A percentile compares a stretch with the other conserved stretches of the same genome.
phyloP scores from a whole-genome alignment of 2,113 vertebrate species.

The Lepidothrix coronata region DNA sequence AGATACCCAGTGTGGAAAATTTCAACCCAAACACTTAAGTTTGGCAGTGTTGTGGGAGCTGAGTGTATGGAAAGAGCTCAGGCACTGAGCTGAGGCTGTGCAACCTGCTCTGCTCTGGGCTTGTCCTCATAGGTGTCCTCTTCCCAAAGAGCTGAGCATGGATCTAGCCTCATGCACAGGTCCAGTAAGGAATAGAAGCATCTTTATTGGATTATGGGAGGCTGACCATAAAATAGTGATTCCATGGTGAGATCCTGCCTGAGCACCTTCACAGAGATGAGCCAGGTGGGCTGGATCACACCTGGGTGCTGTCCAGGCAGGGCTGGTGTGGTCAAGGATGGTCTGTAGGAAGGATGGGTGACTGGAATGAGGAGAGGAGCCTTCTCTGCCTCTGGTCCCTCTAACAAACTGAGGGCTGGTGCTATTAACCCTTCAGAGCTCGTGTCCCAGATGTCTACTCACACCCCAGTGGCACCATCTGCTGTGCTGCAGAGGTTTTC shows the following conservation, averaged over 20 bases:
- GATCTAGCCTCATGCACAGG: background rate
- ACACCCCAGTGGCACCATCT: background rate
- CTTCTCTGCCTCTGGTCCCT: background rate
- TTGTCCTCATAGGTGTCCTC: background rate
- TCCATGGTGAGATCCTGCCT: background rate
- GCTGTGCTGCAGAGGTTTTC: background rate
- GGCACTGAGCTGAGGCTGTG: background rate
- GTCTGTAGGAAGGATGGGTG: background rate
- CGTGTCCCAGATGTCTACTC: accelerated
- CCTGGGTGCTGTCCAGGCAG: background rate
- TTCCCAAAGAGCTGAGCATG: background rate
- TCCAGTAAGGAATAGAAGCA: background rate
- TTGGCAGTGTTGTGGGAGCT: background rate
- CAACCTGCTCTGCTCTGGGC: background rate
- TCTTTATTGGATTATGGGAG: accelerated
- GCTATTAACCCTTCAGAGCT: background rate
- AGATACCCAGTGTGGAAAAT: slow-evolving; percentile 35
- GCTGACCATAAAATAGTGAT: background rate
- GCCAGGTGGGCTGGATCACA: background rate
- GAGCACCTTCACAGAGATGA: background rate
- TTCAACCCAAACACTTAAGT: slow-evolving; percentile 24
- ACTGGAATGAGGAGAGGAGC: background rate
- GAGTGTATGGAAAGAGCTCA: background rate
- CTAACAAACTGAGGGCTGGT: background rate
- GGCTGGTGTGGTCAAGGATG: background rate